Base-by-base conservation (phyloP, 2,797 vertebrate genomes). In the Chelmon rostratus region DNA sequence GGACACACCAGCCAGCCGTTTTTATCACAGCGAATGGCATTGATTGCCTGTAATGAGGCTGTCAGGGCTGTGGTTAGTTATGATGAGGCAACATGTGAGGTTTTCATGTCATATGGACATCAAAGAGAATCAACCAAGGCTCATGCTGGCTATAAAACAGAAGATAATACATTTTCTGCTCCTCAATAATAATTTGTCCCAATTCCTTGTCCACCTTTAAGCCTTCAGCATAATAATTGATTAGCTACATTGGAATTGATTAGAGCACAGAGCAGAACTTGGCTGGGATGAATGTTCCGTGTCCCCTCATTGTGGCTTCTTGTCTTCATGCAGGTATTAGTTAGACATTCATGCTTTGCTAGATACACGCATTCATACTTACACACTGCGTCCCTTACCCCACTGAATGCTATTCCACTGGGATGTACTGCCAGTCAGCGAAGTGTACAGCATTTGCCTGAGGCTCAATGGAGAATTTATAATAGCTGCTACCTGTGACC, bases 1-100 rank as follows among this genome's bases (percentile, higher is more conserved):
- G 1, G 86, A 79, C 46, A 47, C 79, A 86, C 53, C 73, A 73
- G 73, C 25, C 66, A 49, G 44, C 28, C 1, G 19, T 79, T 85
- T 88, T 83, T 78, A 85, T 88, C 76, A 59, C 79, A 70, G 59
- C 9, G 61, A 84, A 84, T 83, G 2, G 73, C 87, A 91, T 92
- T 80, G 91, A 91, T 91, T 86, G 79, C 65, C 77, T 78, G 68
- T 89, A 88, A 92, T 88, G 79, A 91, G 72, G 66, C 78, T 91
- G 85, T 84, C 89, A 61, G 68, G 68, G 57, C 58, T n/a, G 16
- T 83, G 77, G 76, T 83, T 86, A 78, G 86, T 87, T 81, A 85
- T 78, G 74, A 90, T 71, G 77, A 76, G 59, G 63, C 67, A 76
- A 74, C 42, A 59, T 67, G 35, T 74, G 77, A 81, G 65, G 33